Evolutionary conservation across 2,113 vertebrate genomes (phyloP).

Genomic region (Callithrix jacchus): DNA sequence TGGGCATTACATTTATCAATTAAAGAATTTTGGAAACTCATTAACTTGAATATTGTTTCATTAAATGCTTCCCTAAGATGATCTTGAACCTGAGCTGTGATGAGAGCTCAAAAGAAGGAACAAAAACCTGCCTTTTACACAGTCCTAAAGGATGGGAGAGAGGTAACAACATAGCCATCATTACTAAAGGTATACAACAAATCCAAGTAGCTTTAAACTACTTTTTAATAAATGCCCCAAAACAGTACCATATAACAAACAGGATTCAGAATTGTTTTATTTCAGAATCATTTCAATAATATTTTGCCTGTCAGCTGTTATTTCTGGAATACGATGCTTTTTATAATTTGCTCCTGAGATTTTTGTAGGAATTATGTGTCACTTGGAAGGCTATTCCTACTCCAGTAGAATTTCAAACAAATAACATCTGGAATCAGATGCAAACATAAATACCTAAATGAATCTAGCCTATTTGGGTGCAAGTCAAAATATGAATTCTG

Average conservation of each 20-base stretch:
- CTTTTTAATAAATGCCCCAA: neutral
- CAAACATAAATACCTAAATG: neutral
- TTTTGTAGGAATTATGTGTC: conserved; percentile 23
- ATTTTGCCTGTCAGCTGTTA: neutral
- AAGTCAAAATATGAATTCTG: neutral
- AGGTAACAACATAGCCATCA: neutral
- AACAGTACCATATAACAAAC: neutral
- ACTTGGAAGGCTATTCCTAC: neutral
- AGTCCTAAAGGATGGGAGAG: neutral
- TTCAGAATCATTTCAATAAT: conserved; percentile 17
- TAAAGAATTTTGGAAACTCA: conserved; percentile 64
- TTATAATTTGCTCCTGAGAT: neutral
- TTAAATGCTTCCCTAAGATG: conserved; percentile 8
- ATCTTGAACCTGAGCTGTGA: neutral
- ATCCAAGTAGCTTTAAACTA: neutral
- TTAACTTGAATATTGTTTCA: conserved; percentile 34
- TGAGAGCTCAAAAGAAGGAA: neutral
- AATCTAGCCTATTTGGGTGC: neutral
- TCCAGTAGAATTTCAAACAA: conserved; percentile 9
- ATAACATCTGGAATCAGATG: neutral
- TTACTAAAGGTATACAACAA: neutral
- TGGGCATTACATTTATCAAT: conserved; percentile 59
- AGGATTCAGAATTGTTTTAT: neutral
- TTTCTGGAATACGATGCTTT: neutral
- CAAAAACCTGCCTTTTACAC: neutral